A percentile compares a stretch with the other conserved stretches of the same genome.
Conservation (phyloP, 2,113 vertebrate genomes). For the Paracanthobrama guichenoti region DNA sequence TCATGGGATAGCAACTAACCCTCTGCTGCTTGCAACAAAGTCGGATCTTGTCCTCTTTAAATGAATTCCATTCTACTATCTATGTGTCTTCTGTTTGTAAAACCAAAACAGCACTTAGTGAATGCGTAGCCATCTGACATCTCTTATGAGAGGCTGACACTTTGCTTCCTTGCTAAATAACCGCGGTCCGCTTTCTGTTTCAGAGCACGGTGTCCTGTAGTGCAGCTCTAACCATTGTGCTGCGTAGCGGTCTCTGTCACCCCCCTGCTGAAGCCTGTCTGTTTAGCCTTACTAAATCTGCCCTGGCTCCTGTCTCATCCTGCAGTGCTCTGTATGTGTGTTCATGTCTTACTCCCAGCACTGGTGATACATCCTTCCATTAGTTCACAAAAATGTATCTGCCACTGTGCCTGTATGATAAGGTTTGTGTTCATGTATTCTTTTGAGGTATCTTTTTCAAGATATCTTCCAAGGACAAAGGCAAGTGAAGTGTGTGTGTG, state of each 20-base stretch:
- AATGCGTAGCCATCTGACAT: neutral
- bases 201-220: conserved; percentile 18
- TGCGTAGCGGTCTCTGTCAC: conserved; percentile 27
- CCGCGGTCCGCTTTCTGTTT: conserved; percentile 26
- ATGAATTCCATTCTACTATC: conserved; percentile 29
- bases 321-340: conserved; percentile 20
- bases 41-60: conserved; percentile 15
- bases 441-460: neutral
- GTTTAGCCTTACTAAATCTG: conserved; percentile 80
- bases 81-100: conserved; percentile 34
- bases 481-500: too few species aligned
- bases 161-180: conserved; percentile 43
- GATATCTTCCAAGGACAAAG: neutral
- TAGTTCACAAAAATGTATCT: neutral
- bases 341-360: conserved; percentile 22
- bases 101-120: conserved; percentile 19
- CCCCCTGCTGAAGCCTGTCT: conserved; percentile 79
- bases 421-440: conserved; percentile 27
- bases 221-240: conserved; percentile 32
- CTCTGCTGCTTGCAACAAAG: conserved; percentile 24
- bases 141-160: conserved; percentile 9
- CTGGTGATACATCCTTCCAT: conserved; percentile 2
- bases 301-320: conserved; percentile 43
- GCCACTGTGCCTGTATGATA: neutral
- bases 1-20: conserved; percentile 22